Percentiles rank a stretch among this genome's conserved stretches.
These are phyloP conservation scores for Tortrix viridana DNA, from an alignment of 2,888 invertebrate genomes.

Conservation along the genomic window DNA sequence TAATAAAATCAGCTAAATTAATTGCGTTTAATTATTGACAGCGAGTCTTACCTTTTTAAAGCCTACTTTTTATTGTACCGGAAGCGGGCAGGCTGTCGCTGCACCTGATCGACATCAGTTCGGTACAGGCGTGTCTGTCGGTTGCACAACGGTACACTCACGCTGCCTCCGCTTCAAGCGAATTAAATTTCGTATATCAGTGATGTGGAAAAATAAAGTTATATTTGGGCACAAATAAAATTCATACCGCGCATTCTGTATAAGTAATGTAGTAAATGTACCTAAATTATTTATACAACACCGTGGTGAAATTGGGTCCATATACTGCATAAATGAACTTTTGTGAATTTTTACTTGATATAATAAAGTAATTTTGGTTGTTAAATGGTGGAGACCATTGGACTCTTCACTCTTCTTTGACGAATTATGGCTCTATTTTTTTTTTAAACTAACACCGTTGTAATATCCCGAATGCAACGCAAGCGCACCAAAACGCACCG, in stretches of 20 bases:
- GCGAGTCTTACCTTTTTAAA: slow-evolving; percentile 10
- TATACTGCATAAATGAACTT: no score
- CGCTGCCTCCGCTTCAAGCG: slow-evolving; percentile 20
- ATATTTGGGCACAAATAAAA: no score
- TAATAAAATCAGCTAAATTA: slow-evolving; percentile 9
- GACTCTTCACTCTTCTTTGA: no score
- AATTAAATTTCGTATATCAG: no score
- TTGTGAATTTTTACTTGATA: not conserved
- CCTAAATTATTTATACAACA: no score
- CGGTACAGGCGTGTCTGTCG: slow-evolving; percentile 57
- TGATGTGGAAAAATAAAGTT: no score
- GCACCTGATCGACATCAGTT: slow-evolving; percentile 68
- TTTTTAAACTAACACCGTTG: no score
- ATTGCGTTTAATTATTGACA: slow-evolving; percentile 17
- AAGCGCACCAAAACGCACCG: slow-evolving; percentile 40
- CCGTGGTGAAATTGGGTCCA: no score
- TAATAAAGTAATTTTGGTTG: not conserved
- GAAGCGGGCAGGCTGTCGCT: slow-evolving; percentile 69
- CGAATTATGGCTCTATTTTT: no score
- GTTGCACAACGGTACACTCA: slow-evolving; percentile 74
- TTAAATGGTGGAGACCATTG: no score
- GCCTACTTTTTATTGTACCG: slow-evolving; percentile 35
- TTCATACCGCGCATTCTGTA: no score
- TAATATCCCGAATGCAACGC: slow-evolving; percentile 9
- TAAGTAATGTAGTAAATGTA: no score